Percentiles rank a stretch among this genome's conserved stretches.
Conservation (phyloP, 2,113 vertebrate species). For the Ivindomyrus marchei region DNA sequence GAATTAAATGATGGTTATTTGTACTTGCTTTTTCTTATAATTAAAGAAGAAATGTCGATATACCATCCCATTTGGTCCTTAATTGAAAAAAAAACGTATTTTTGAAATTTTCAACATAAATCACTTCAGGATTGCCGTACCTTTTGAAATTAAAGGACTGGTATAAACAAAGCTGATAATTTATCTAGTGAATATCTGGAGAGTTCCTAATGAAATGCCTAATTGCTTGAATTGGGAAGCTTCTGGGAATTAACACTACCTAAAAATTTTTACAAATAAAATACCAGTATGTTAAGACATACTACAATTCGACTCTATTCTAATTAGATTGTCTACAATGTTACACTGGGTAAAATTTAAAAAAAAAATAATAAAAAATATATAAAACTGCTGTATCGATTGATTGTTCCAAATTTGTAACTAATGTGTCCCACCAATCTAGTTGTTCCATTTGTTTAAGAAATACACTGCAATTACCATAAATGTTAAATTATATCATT, state of each 20-base stretch:
- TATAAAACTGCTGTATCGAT: constrained; percentile 25
- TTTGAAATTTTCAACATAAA: background rate
- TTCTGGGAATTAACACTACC: background rate
- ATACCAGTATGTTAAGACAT: background rate
- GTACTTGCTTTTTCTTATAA: background rate
- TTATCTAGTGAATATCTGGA: background rate
- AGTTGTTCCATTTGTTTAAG: constrained; percentile 22
- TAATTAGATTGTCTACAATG: constrained; percentile 8
- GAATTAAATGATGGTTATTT: background rate
- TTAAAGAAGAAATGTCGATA: background rate
- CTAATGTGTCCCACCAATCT: constrained; percentile 21
- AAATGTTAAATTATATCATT: constrained; percentile 14
- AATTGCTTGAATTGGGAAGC: background rate
- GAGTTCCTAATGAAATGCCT: background rate
- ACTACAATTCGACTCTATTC: constrained; percentile 1
- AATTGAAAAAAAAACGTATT: background rate
- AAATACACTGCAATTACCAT: constrained; percentile 17
- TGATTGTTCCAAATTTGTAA: background rate
- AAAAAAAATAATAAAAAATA: constrained; percentile 8
- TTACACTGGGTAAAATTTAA: constrained; percentile 31
- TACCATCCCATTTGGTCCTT: background rate
- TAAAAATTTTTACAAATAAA: background rate
- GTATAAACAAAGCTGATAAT: background rate
- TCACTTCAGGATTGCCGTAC: background rate
- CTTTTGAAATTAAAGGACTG: background rate